Evolutionary conservation across 2,113 vertebrate genomes (phyloP), one percentile per base, ranked within the genome.

Genomic region (Sarotherodon lohbergeri): DNA sequence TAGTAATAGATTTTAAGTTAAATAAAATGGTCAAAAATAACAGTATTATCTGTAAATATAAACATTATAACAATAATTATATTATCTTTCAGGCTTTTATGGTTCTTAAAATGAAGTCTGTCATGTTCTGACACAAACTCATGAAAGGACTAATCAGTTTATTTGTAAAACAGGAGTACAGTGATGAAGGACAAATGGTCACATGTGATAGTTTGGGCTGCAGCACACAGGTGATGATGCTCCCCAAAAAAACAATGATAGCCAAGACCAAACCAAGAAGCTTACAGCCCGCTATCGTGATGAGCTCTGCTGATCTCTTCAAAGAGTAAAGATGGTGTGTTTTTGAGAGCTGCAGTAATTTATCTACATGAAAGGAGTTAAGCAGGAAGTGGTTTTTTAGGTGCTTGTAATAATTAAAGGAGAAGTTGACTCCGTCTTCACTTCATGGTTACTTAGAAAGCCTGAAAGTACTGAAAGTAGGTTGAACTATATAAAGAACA

Each of bases 141-240:
- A 36, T 36, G 41, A 43, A 43, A 43, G 12, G 5, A 4, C 11
- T 43, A 5, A 5, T 4, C 12, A 5, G 12, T 5, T 9, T 43
- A 43, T 36, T 36, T 36, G 36, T 36, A 9, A 43, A 43, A 43
- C 9, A 43, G 41, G 27, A 27, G 27, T 27, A 27, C 27, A 27
- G 27, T 27, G 27, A 27, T 27, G 27, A 27, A 27, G 27, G 3
- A 27, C 27, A 27, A 27, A 27, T 27, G 27, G 4, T 27, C 27
- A 27, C 27, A 4, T 4, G 10, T 43, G 41, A 32, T 32, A 32
- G 29, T 32, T 2, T 32, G 29, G 29, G 29, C 29, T 32, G 29
- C 5, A 98, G 54, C 2, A 94, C 97, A 1, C 97, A 98, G 90
- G 96, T 94, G 78, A 98, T 5, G 92, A 98, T 97, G 90, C 90